Evolutionary conservation across 2,888 invertebrate genomes (phyloP).

Genomic region (Diplolepis rosae): DNA sequence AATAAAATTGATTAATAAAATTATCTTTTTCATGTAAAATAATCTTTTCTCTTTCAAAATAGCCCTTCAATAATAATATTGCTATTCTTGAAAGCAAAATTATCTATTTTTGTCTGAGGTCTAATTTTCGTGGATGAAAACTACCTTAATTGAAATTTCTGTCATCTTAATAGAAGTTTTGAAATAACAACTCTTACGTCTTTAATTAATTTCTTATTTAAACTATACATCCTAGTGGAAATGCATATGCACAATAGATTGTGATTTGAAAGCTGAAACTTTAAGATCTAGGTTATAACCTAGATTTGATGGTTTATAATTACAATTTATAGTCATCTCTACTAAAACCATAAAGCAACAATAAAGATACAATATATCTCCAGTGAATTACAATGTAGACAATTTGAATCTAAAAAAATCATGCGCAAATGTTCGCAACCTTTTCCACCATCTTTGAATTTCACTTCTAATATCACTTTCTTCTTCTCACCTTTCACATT

Average conservation of each 20-base stretch:
- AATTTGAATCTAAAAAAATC: not conserved
- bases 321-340: slow-evolving; percentile 18
- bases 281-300: slow-evolving; percentile 28
- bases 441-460: not conserved
- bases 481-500: not conserved
- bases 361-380: slow-evolving; percentile 4
- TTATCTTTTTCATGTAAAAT: too few relatives aligned
- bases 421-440: too few relatives aligned
- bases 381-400: not conserved
- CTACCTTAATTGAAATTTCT: too few relatives aligned
- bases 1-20: too few relatives aligned
- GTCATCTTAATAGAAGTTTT: too few relatives aligned
- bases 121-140: too few relatives aligned
- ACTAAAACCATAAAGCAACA: not conserved
- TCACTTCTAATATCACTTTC: not conserved
- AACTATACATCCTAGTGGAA: not conserved
- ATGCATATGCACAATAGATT: not conserved
- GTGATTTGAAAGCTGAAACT: not conserved
- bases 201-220: too few relatives aligned
- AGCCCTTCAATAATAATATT: too few relatives aligned
- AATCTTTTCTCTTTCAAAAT: too few relatives aligned
- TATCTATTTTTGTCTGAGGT: too few relatives aligned
- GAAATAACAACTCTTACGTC: too few relatives aligned
- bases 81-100: too few relatives aligned
- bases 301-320: slow-evolving; percentile 13